A percentile compares a stretch with the other conserved stretches of the same genome.
Evolutionary conservation across 2,113 vertebrate genomes (phyloP).

Genomic region (Propithecus coquereli): DNA sequence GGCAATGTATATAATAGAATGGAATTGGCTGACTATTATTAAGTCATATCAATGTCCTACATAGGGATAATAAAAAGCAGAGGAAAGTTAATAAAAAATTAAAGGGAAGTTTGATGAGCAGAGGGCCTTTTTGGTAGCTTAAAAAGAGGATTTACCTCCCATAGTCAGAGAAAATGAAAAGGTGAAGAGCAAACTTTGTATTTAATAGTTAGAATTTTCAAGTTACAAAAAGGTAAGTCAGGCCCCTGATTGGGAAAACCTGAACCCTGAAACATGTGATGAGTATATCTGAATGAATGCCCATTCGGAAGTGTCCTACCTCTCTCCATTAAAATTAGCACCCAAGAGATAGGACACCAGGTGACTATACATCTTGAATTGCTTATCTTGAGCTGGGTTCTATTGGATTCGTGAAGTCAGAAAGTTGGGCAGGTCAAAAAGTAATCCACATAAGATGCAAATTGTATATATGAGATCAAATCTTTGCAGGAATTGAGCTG

Average conservation of each 20-base stretch:
- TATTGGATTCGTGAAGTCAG: neutral
- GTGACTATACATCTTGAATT: neutral
- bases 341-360: too few species aligned
- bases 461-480: neutral
- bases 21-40: neutral
- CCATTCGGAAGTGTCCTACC: neutral
- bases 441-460: neutral
- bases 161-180: neutral
- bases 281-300: neutral
- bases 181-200: neutral
- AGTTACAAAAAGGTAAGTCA: neutral
- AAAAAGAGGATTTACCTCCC: neutral
- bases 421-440: neutral
- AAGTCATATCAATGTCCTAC: neutral
- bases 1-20: neutral
- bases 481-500: neutral
- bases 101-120: neutral
- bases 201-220: neutral
- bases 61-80: neutral
- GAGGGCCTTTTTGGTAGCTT: neutral
- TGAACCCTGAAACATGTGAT: neutral
- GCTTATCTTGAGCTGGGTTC: neutral
- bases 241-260: neutral
- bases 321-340: neutral
- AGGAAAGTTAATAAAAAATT: neutral